Evolutionary conservation across 2,888 invertebrate species (phyloP).

Genomic region (Gortyna flavago): DNA sequence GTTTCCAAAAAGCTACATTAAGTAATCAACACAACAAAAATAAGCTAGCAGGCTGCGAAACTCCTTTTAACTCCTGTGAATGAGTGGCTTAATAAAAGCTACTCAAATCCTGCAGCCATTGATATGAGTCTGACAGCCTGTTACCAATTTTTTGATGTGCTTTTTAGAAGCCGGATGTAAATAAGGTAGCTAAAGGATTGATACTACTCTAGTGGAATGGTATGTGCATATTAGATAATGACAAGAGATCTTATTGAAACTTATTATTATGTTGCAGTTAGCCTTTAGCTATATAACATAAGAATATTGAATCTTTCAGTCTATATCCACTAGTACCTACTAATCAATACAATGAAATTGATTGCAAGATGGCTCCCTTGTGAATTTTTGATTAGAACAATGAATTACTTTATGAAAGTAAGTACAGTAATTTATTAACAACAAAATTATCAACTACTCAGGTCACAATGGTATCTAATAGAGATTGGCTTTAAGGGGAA

Average conservation of each 20-base stretch:
- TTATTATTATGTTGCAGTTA: conserved; percentile 29
- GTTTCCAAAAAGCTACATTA: neutral
- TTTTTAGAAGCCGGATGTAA: conserved; percentile 10
- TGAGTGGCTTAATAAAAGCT: neutral
- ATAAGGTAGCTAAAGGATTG: conserved; percentile 14
- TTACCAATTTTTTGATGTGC: neutral
- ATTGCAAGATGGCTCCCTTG: neutral
- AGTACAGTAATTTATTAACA: conserved; percentile 21
- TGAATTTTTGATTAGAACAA: conserved; percentile 48
- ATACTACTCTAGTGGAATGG: conserved; percentile 17
- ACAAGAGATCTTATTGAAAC: conserved; percentile 38
- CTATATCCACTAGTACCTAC: conserved; percentile 36
- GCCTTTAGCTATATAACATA: conserved; percentile 30
- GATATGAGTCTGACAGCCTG: neutral
- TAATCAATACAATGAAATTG: neutral
- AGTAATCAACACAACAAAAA: conserved; percentile 12
- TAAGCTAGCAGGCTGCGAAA: neutral
- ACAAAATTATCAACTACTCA: conserved; percentile 66
- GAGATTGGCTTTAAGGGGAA: conserved; percentile 2
- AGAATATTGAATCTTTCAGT: conserved; percentile 45
- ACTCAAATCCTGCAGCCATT: neutral
- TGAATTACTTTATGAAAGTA: conserved; percentile 9
- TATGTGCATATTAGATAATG: conserved; percentile 18
- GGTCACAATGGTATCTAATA: conserved; percentile 65
- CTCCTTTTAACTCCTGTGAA: neutral